These are phyloP conservation scores for Oryzias melastigma DNA, from an alignment of 2,113 vertebrate genomes.

Conservation along the genomic window DNA sequence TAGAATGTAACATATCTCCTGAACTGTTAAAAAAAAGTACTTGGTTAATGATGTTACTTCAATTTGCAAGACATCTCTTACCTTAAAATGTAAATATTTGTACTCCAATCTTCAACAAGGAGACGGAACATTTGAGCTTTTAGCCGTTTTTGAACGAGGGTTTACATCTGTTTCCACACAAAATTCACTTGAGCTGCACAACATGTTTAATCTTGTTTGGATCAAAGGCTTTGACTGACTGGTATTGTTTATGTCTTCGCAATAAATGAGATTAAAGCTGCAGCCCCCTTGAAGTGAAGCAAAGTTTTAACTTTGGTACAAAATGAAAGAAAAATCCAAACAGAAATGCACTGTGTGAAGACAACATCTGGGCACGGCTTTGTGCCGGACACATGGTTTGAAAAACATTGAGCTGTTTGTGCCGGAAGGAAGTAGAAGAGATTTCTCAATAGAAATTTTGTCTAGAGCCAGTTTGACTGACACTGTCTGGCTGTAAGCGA, in stretches of 20 bases:
- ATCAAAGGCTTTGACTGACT: neutral
- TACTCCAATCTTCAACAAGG: too few relatives aligned
- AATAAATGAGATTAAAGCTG: neutral
- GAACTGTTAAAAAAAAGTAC: too few relatives aligned
- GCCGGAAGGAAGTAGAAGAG: constrained; percentile 12
- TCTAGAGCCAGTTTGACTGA: too few relatives aligned
- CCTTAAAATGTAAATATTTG: too few relatives aligned
- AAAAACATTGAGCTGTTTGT: constrained; percentile 10
- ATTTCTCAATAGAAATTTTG: too few relatives aligned
- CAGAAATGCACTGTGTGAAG: constrained; percentile 15
- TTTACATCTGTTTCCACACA: too few relatives aligned
- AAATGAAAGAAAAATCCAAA: constrained; percentile 14
- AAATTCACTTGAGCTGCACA: neutral
- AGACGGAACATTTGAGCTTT: too few relatives aligned
- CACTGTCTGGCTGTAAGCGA: too few relatives aligned
- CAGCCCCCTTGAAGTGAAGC: constrained; percentile 11
- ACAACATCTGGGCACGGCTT: constrained; percentile 36
- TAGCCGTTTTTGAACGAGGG: neutral
- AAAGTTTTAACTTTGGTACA: constrained; percentile 4
- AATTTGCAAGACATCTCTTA: too few relatives aligned
- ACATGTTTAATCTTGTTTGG: neutral
- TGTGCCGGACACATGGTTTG: constrained; percentile 40
- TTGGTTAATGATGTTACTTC: too few relatives aligned
- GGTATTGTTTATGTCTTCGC: constrained; percentile 9
- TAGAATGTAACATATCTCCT: too few relatives aligned